Conservation (phyloP, 2,888 invertebrate species). For the Tenthredo mesomela region DNA sequence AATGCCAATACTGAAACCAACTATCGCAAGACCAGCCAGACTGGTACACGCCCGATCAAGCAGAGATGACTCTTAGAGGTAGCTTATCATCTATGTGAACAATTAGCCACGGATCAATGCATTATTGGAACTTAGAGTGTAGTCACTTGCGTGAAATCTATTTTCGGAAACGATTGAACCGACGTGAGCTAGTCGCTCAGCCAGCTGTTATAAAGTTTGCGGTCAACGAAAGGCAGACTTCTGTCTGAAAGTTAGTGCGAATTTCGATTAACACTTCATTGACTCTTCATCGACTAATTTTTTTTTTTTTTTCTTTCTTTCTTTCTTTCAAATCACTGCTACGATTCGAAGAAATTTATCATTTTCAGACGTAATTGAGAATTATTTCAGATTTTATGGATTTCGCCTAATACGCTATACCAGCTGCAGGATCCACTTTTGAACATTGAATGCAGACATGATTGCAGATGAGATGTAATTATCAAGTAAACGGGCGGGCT, state of each 20-base stretch:
- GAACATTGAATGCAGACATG: not conserved
- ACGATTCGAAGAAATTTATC: no score
- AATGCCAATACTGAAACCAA: not conserved
- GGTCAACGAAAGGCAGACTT: not conserved
- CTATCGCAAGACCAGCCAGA: not conserved
- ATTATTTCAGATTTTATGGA: not conserved
- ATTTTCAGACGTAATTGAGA: no score
- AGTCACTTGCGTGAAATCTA: conserved; percentile 24
- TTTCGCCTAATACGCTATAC: no score
- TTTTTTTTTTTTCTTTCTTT: not conserved
- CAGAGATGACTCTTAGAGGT: not conserved
- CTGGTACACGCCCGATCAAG: not conserved
- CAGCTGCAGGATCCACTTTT: no score
- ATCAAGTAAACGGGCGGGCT: not conserved
- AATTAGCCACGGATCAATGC: conserved; percentile 36
- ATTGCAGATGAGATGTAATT: not conserved
- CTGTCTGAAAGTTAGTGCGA: not conserved
- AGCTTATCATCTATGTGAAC: no score
- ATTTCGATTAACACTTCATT: conserved; percentile 24
- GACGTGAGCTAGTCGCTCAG: not conserved
- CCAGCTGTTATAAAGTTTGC: not conserved
- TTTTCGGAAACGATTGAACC: conserved; percentile 4
- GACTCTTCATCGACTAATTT: not conserved
- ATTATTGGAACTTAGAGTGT: conserved; percentile 5
- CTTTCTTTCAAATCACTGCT: not conserved